A percentile compares a stretch with the other conserved stretches of the same genome.
These are phyloP conservation scores for Hippocampus kuda DNA, from an alignment of 2,797 vertebrate genomes.

Conservation along the genomic window DNA sequence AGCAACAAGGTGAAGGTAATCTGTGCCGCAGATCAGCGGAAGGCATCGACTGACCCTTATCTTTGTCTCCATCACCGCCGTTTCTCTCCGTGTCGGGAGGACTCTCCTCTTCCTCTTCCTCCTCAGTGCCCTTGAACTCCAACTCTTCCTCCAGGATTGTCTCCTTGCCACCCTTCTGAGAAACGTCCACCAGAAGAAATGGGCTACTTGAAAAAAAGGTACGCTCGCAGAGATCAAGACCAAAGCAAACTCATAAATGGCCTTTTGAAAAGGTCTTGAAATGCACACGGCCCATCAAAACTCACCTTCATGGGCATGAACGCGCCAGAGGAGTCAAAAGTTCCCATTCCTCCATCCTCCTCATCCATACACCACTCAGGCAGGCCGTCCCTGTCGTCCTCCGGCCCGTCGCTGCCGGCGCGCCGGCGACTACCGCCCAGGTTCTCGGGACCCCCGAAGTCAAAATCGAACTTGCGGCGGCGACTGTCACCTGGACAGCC, in stretches of 20 bases:
- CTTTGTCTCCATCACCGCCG: conserved; percentile 54
- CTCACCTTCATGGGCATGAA: conserved; percentile 77
- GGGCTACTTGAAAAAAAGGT: background rate
- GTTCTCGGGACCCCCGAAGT: conserved; percentile 76
- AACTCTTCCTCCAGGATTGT: conserved; percentile 79
- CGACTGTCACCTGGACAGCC: conserved; percentile 64
- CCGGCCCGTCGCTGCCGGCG: conserved; percentile 72
- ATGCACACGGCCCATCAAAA: background rate
- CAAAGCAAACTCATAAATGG: background rate
- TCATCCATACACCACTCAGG: conserved; percentile 90
- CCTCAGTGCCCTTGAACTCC: conserved; percentile 80
- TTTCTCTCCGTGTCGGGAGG: conserved; percentile 41
- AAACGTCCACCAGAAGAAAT: background rate
- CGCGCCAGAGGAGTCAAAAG: conserved; percentile 86
- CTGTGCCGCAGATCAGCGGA: background rate
- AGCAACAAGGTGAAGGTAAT: background rate
- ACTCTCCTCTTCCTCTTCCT: conserved; percentile 63
- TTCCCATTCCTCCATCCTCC: conserved; percentile 86
- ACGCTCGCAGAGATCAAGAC: background rate
- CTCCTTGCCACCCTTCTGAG: conserved; percentile 80
- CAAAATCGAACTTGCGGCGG: conserved; percentile 81
- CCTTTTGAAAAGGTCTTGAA: too few relatives aligned
- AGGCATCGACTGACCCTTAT: conserved; percentile 43
- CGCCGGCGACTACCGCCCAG: conserved; percentile 69
- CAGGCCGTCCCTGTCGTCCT: conserved; percentile 82